A percentile compares a stretch with the other conserved stretches of the same genome.
These are phyloP conservation scores for Helicoverpa assulta DNA, from an alignment of 2,888 invertebrate species.

Conservation along the genomic window DNA sequence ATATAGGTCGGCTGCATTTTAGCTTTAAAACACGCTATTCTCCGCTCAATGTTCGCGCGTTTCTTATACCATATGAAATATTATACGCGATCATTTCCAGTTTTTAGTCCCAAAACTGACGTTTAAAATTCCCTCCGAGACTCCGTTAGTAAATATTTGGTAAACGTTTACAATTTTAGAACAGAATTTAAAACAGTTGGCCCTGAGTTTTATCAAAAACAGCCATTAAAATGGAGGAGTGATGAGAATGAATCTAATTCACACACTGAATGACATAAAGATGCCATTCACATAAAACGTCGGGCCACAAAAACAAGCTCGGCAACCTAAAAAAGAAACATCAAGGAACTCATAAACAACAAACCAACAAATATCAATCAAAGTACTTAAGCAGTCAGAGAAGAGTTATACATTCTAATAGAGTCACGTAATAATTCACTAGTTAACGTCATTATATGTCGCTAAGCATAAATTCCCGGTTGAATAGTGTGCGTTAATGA, in stretches of 20 bases:
- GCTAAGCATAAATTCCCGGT: conserved; percentile 77
- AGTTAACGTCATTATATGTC: conserved; percentile 75
- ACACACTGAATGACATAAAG: not conserved
- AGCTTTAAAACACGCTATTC: conserved; percentile 72
- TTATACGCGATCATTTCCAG: conserved; percentile 29
- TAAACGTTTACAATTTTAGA: not conserved
- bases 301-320: not conserved
- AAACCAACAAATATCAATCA: conserved; percentile 46
- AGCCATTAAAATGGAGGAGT: not conserved
- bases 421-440: conserved; percentile 73
- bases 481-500: conserved; percentile 78
- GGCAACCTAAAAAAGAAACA: not conserved
- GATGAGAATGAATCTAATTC: conserved; percentile 1
- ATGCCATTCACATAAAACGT: not conserved
- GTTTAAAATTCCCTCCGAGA: not conserved
- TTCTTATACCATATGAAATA: conserved; percentile 62
- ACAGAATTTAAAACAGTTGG: not conserved
- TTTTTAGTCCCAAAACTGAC: conserved; percentile 6
- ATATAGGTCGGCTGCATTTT: conserved; percentile 82
- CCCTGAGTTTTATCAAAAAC: not conserved
- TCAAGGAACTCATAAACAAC: conserved; percentile 25
- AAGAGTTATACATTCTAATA: conserved; percentile 60
- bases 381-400: conserved; percentile 38
- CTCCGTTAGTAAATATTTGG: not conserved
- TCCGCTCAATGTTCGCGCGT: conserved; percentile 59